phyloP scores from a whole-genome alignment of 2,797 vertebrate species.

The Cuniculus paca region DNA sequence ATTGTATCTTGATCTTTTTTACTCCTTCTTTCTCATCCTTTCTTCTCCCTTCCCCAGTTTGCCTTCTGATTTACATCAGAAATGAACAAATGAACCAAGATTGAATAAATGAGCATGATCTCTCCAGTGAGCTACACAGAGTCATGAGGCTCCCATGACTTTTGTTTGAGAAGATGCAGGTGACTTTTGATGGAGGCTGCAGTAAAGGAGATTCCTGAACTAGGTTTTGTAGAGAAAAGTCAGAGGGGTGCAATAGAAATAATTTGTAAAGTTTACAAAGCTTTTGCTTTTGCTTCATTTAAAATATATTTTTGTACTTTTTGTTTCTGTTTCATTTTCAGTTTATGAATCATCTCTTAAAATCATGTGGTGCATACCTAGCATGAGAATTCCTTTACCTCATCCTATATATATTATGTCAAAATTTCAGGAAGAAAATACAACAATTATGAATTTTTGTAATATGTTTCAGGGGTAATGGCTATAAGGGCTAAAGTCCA shows the following conservation, averaged over 20 bases:
- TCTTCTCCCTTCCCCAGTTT: background rate
- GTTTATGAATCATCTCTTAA: background rate
- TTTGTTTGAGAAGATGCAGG: background rate
- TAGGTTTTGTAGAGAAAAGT: background rate
- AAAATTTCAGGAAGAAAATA: background rate
- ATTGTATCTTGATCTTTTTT: background rate
- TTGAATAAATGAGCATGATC: background rate
- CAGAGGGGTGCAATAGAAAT: background rate
- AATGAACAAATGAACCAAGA: background rate
- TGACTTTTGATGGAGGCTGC: background rate
- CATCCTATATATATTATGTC: background rate
- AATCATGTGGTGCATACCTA: background rate
- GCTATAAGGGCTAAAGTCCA: conserved; percentile 20
- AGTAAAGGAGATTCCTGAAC: background rate
- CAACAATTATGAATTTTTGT: conserved; percentile 25
- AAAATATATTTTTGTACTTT: background rate
- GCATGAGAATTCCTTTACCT: background rate
- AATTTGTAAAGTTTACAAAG: background rate
- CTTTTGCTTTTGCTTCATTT: background rate
- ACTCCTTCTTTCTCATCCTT: background rate
- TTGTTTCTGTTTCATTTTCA: background rate
- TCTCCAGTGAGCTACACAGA: background rate
- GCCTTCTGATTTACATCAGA: background rate
- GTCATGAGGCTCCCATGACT: background rate
- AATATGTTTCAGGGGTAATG: background rate